Percentiles rank a stretch among this genome's conserved stretches.
These are phyloP conservation scores for Cathartes aura DNA, from an alignment of 2,113 vertebrate species.

Conservation along the genomic window DNA sequence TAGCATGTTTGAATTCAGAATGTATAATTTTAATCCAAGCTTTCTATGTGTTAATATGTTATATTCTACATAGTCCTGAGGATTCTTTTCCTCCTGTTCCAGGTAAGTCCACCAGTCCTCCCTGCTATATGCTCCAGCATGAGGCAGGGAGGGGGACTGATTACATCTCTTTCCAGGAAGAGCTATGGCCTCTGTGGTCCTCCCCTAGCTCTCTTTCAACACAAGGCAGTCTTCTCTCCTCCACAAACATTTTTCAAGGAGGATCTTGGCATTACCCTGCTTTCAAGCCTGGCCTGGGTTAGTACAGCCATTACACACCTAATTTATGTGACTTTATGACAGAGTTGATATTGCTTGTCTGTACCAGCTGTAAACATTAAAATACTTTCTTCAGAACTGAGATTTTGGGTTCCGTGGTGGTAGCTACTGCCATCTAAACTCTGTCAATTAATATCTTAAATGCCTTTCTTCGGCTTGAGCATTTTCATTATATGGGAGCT, in stretches of 20 bases:
- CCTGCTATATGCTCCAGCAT: neutral
- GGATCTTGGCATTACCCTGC: neutral
- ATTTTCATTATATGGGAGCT: neutral
- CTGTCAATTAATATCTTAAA: neutral
- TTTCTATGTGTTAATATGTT: neutral
- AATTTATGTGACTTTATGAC: neutral
- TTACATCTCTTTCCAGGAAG: neutral
- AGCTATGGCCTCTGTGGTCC: neutral
- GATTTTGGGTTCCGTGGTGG: neutral
- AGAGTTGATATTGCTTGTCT: neutral
- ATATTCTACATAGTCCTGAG: neutral
- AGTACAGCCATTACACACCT: neutral
- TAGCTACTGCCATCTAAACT: neutral
- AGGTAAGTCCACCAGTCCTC: neutral
- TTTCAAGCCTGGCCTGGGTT: neutral
- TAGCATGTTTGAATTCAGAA: neutral
- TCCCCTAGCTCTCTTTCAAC: neutral
- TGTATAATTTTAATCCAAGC: neutral
- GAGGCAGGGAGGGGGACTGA: neutral
- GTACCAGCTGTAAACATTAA: neutral
- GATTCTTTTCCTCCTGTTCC: neutral
- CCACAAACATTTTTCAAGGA: neutral
- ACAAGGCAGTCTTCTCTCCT: neutral
- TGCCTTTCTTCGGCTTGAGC: neutral
- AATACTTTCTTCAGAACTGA: neutral